These are phyloP conservation scores for Propithecus coquereli DNA, from an alignment of 2,113 vertebrate species.

Conservation along the genomic window DNA sequence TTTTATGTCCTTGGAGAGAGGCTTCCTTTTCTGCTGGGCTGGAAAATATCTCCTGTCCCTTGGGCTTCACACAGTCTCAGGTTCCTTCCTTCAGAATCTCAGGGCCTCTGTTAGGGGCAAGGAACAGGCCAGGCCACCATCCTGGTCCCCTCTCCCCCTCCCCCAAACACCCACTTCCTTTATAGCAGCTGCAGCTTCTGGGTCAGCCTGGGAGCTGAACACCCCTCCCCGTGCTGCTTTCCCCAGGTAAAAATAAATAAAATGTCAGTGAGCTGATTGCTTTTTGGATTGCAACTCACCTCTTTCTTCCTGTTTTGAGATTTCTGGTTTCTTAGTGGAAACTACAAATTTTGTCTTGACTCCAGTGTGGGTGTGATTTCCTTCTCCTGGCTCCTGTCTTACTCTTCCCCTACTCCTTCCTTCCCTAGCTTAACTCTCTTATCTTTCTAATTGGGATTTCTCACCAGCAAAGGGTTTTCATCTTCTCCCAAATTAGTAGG, in stretches of 20 bases:
- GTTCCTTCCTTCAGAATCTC: conserved; percentile 56
- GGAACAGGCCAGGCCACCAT: neutral
- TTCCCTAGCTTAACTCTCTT: conserved; percentile 44
- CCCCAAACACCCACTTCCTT: conserved; percentile 39
- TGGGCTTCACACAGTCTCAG: conserved; percentile 46
- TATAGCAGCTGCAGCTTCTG: conserved; percentile 58
- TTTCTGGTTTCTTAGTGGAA: conserved; percentile 66
- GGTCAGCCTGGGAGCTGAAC: conserved; percentile 18
- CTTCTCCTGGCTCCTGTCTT: conserved; percentile 31
- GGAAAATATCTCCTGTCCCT: conserved; percentile 44
- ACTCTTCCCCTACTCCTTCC: neutral
- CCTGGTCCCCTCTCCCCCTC: neutral
- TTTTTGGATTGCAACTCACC: conserved; percentile 68
- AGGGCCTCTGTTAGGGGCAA: neutral
- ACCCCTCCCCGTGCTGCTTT: neutral
- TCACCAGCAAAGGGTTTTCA: conserved; percentile 53
- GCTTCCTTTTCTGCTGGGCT: conserved; percentile 30
- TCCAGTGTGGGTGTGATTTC: conserved; percentile 48
- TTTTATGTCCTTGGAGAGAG: neutral
- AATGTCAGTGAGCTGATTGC: conserved; percentile 66
- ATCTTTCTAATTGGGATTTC: conserved; percentile 61
- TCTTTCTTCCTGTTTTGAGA: conserved; percentile 71
- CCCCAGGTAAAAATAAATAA: conserved; percentile 73
- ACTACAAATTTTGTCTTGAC: conserved; percentile 60
- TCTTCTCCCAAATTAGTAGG: conserved; percentile 39